Conservation (phyloP, 37 sponge, comb jelly and placozoan species). For the Oscarella lobularis region DNA sequence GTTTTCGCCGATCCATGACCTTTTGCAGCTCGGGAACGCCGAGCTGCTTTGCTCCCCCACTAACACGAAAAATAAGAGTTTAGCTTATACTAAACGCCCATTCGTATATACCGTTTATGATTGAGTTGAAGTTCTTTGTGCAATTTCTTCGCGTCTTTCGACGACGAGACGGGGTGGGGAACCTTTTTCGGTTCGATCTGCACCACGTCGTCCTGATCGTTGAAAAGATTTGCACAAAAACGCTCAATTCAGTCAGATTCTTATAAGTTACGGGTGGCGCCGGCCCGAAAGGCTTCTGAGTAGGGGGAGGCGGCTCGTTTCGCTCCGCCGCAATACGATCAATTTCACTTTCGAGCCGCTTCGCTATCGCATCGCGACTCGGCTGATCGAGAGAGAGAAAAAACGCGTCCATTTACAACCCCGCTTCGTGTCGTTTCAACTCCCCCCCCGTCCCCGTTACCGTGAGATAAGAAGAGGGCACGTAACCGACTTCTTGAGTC, state of each 20-base stretch:
- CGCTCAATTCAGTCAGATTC: too few species aligned
- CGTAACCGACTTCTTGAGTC: constrained; percentile 30
- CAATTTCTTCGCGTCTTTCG: constrained; percentile 17
- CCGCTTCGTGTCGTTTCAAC: too few species aligned
- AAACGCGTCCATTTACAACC: too few species aligned
- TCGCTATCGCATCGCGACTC: too few species aligned
- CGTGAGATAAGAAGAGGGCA: constrained; percentile 34
- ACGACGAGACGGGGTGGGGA: constrained; percentile 8
- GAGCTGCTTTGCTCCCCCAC: constrained; percentile 29
- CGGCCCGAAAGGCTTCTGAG: too few species aligned
- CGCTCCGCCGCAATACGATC: too few species aligned
- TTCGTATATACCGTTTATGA: constrained; percentile 15
- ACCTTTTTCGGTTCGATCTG: background rate
- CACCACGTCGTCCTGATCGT: background rate
- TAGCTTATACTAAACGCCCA: background rate
- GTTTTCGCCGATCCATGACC: constrained; percentile 32
- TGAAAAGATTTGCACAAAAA: too few species aligned
- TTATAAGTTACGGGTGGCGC: too few species aligned
- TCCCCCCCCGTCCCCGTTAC: too few species aligned
- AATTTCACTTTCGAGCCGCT: too few species aligned
- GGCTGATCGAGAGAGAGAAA: too few species aligned
- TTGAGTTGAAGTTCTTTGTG: constrained; percentile 42
- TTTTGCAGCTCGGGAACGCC: constrained; percentile 45
- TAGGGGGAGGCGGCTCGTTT: too few species aligned
- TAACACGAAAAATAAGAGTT: background rate